These are phyloP conservation scores for Naso thynnoides DNA, from an alignment of 2,797 vertebrate species.

Conservation along the genomic window DNA sequence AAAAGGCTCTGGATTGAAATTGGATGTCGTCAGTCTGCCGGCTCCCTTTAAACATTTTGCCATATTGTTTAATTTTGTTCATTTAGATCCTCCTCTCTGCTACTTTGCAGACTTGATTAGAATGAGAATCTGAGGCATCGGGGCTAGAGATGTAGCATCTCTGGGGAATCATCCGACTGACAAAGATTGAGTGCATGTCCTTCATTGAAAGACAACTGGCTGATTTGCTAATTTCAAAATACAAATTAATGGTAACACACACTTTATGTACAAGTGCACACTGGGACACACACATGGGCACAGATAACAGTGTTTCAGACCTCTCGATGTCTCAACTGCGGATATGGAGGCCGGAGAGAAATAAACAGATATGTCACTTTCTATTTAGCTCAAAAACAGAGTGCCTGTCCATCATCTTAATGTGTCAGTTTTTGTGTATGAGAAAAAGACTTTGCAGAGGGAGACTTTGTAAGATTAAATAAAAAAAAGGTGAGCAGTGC, in stretches of 20 bases:
- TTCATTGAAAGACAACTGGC: slow-evolving; percentile 81
- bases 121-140: slow-evolving; percentile 70
- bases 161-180: slow-evolving; percentile 75
- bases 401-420: slow-evolving; percentile 81
- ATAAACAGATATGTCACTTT: slow-evolving; percentile 86
- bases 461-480: slow-evolving; percentile 15
- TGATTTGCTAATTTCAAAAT: slow-evolving; percentile 81
- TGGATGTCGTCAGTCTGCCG: slow-evolving; percentile 37
- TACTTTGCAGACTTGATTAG: slow-evolving; percentile 77
- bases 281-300: slow-evolving; percentile 33
- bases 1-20: slow-evolving; percentile 43
- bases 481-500: slow-evolving; percentile 36
- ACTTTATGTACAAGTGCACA: slow-evolving; percentile 50
- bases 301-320: slow-evolving; percentile 54
- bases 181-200: slow-evolving; percentile 79
- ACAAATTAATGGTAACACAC: slow-evolving; percentile 78
- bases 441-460: slow-evolving; percentile 48
- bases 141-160: slow-evolving; percentile 55
- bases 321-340: slow-evolving; percentile 50
- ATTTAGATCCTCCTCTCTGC: slow-evolving; percentile 68
- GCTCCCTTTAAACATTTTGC: slow-evolving; percentile 35
- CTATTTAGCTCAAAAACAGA: slow-evolving; percentile 82
- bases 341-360: slow-evolving; percentile 77
- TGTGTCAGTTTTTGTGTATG: slow-evolving; percentile 58
- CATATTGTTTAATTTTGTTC: slow-evolving; percentile 72